Conservation (phyloP, 2,888 invertebrate species). For the Hymenopus coronatus region DNA sequence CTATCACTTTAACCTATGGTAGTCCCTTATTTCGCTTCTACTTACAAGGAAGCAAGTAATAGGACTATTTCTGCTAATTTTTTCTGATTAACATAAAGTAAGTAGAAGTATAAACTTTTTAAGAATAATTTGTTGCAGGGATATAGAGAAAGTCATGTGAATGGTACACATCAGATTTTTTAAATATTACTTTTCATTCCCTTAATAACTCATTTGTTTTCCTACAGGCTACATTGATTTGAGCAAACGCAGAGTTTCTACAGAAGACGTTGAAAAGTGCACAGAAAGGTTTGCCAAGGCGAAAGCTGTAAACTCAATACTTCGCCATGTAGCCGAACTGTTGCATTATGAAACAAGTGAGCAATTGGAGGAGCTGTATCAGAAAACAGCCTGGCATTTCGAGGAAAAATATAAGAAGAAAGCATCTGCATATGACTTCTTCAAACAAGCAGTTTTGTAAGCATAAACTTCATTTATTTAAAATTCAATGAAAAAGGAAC, state of each 20-base stretch:
- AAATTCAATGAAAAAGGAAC: too few relatives aligned
- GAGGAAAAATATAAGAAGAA: constrained; percentile 96
- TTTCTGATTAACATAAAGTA: too few relatives aligned
- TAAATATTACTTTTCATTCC: neutral
- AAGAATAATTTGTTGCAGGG: too few relatives aligned
- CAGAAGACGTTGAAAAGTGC: constrained; percentile 97
- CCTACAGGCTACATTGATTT: constrained; percentile 92
- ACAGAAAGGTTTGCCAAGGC: constrained; percentile 98
- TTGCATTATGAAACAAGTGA: constrained; percentile 87
- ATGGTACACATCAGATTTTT: neutral
- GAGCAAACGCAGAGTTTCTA: constrained; percentile 96
- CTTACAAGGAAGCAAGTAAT: too few relatives aligned
- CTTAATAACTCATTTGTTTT: constrained; percentile 33
- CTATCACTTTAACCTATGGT: too few relatives aligned
- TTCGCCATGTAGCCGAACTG: constrained; percentile 95
- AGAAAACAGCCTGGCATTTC: constrained; percentile 96
- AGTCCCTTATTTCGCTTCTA: too few relatives aligned
- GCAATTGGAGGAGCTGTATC: constrained; percentile 91
- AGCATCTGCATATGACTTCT: constrained; percentile 95
- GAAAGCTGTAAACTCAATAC: constrained; percentile 95
- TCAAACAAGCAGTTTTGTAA: constrained; percentile 96
- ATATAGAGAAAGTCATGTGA: too few relatives aligned
- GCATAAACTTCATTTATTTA: constrained; percentile 42
- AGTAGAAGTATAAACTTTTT: too few relatives aligned
- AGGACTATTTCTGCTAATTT: too few relatives aligned